Evolutionary conservation across 2,888 invertebrate genomes (phyloP).

Genomic region (Eupithecia dodoneata): DNA sequence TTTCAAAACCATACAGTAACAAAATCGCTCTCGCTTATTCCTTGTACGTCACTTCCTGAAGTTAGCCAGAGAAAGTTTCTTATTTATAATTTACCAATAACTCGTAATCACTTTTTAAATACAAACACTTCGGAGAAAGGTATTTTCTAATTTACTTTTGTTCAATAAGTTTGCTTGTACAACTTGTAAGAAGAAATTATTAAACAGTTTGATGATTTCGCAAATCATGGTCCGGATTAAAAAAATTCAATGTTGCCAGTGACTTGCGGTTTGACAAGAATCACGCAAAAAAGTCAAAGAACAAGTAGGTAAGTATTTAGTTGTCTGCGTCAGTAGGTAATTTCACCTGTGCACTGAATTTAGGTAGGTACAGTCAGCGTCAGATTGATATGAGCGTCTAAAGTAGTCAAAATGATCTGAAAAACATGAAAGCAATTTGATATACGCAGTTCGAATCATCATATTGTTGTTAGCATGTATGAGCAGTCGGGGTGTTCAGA

Average conservation of each 20-base stretch:
- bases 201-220: background rate
- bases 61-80: constrained; percentile 27
- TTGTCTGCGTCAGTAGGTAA: too few species aligned
- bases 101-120: constrained; percentile 34
- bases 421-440: too few species aligned
- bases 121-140: constrained; percentile 34
- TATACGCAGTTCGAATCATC: too few species aligned
- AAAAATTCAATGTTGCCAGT: background rate
- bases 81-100: constrained; percentile 35
- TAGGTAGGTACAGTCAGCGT: too few species aligned
- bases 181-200: background rate
- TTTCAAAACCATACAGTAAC: background rate
- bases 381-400: too few species aligned
- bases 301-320: too few species aligned
- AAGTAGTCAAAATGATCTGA: too few species aligned
- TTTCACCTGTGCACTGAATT: too few species aligned
- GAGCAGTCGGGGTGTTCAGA: too few species aligned
- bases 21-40: constrained; percentile 19
- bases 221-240: background rate
- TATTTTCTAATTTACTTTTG: constrained; percentile 31
- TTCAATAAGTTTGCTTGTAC: constrained; percentile 22
- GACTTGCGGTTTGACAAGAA: background rate
- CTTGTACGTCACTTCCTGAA: constrained; percentile 24
- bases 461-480: too few species aligned
- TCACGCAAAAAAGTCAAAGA: background rate